Percentiles rank a stretch among this genome's conserved stretches.
Evolutionary conservation across 2,888 invertebrate species (phyloP).

Genomic region (Frankliniella intonsa): DNA sequence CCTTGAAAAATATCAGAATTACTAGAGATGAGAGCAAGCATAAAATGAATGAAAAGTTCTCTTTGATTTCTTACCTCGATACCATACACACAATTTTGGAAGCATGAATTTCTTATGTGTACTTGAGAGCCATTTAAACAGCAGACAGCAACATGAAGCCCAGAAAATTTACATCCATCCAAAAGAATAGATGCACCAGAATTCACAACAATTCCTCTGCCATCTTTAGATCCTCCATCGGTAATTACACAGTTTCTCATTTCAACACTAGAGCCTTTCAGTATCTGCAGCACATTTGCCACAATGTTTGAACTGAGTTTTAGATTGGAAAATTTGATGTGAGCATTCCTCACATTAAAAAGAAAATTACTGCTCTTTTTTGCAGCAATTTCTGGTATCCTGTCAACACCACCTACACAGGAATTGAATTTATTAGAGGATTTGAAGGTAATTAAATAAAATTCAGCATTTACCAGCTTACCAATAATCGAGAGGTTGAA

Average conservation of each 20-base stretch:
- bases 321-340: background rate
- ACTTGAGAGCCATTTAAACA: background rate
- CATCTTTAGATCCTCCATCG: background rate
- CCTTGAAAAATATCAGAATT: background rate
- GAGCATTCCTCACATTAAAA: background rate
- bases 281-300: background rate
- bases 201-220: background rate
- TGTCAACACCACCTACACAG: background rate
- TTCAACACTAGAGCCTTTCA: background rate
- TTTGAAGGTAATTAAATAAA: background rate
- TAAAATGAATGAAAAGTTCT: background rate
- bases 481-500: background rate
- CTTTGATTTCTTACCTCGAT: background rate
- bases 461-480: background rate
- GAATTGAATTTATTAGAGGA: background rate
- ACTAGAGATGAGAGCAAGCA: background rate
- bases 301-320: background rate
- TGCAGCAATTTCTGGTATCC: background rate
- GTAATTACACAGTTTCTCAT: background rate
- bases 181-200: background rate
- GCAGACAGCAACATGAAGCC: background rate
- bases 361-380: constrained; percentile 1
- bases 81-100: background rate
- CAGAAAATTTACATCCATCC: background rate
- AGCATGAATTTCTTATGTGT: background rate